Conservation (phyloP, 2,888 invertebrate species). For the Drosophila mercatorum region DNA sequence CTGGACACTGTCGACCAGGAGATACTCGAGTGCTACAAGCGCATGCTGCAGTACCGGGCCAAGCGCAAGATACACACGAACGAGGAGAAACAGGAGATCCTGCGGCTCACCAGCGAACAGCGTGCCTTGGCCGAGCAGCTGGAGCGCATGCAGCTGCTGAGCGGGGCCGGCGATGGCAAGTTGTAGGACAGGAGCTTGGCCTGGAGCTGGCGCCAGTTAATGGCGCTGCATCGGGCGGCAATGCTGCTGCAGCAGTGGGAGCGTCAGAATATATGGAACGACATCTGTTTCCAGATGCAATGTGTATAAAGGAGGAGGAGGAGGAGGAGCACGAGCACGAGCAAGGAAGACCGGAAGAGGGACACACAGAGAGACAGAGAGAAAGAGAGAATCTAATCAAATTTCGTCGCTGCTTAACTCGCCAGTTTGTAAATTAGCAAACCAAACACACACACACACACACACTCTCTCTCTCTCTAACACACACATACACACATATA, state of each 20-base stretch:
- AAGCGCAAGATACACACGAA: constrained; percentile 92
- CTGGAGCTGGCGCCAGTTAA: constrained; percentile 72
- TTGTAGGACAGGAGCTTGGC: constrained; percentile 76
- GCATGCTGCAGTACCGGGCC: constrained; percentile 91
- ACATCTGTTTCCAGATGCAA: constrained; percentile 54
- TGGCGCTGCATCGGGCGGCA: constrained; percentile 76
- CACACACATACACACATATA: constrained; percentile 9
- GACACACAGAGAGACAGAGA: no score
- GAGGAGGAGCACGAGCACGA: neutral
- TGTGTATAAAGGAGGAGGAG: constrained; percentile 37
- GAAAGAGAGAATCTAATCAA: constrained; percentile 7
- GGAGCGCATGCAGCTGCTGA: constrained; percentile 74
- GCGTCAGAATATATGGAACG: constrained; percentile 49
- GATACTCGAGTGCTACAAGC: constrained; percentile 93
- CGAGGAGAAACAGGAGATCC: constrained; percentile 92
- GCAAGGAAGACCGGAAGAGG: no score
- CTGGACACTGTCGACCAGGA: constrained; percentile 90
- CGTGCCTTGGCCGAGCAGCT: constrained; percentile 84
- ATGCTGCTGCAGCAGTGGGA: constrained; percentile 46
- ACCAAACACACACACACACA: constrained; percentile 12
- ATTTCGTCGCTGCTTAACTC: constrained; percentile 42
- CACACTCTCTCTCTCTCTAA: neutral
- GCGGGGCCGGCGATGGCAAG: constrained; percentile 35
- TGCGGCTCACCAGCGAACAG: constrained; percentile 89
- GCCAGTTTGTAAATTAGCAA: constrained; percentile 53